phyloP scores from a whole-genome alignment of 2,888 invertebrate species.

The Neoscelio sp. region DNA sequence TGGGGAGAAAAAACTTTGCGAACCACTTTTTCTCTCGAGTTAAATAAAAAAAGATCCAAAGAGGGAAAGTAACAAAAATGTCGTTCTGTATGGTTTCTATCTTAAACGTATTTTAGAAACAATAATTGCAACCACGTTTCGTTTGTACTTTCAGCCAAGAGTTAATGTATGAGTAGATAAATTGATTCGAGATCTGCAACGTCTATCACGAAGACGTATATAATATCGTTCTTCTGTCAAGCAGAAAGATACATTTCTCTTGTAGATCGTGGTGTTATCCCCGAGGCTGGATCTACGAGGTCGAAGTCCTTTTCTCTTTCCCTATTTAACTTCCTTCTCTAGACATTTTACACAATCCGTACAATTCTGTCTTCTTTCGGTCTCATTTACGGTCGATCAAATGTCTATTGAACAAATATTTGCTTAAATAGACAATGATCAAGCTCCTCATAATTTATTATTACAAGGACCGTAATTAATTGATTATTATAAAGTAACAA shows the following conservation, averaged over 20 bases:
- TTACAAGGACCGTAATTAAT: constrained; percentile 18
- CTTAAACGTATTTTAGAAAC: constrained; percentile 30
- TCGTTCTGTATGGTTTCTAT: constrained; percentile 5
- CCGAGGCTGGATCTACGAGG: constrained; percentile 49
- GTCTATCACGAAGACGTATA: constrained; percentile 62
- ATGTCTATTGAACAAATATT: constrained; percentile 27
- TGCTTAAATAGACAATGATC: too few relatives aligned
- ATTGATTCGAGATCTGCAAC: constrained; percentile 56
- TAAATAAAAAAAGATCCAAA: too few relatives aligned
- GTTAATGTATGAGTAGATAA: constrained; percentile 48
- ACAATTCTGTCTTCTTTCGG: constrained; percentile 7
- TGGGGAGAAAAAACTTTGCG: too few relatives aligned
- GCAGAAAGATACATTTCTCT: constrained; percentile 61
- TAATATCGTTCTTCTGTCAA: constrained; percentile 56
- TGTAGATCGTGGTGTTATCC: constrained; percentile 57
- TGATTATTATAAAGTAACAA: too few relatives aligned
- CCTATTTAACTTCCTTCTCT: constrained; percentile 48
- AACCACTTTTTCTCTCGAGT: too few relatives aligned
- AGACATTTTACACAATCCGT: constrained; percentile 47
- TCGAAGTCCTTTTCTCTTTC: constrained; percentile 62
- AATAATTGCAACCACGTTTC: constrained; percentile 35
- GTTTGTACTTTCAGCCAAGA: constrained; percentile 49
- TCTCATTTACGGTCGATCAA: constrained; percentile 28
- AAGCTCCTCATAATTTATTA: constrained; percentile 5
- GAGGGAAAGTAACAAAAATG: background rate